Percentiles rank a stretch among this genome's conserved stretches.
These are phyloP conservation scores for Protodeltote pygarga DNA, from an alignment of 2,888 invertebrate genomes.

Conservation along the genomic window DNA sequence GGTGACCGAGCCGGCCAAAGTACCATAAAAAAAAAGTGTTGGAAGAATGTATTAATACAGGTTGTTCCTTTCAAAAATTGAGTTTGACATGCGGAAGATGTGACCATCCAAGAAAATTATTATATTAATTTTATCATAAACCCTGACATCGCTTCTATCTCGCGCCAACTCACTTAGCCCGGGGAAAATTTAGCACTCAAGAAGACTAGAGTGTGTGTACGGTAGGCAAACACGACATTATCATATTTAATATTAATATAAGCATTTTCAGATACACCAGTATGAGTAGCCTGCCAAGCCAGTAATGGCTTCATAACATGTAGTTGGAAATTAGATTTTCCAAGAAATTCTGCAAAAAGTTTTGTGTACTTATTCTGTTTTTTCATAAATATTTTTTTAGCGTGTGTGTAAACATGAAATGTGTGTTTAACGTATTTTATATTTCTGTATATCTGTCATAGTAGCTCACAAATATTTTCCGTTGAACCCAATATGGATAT, in stretches of 20 bases:
- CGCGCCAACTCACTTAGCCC: constrained; percentile 49
- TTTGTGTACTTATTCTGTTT: neutral
- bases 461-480: neutral
- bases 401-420: too few species aligned
- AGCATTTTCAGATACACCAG: constrained; percentile 25
- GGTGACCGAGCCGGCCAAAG: too few species aligned
- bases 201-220: constrained; percentile 54
- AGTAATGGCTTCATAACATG: constrained; percentile 16
- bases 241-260: constrained; percentile 53
- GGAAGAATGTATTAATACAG: too few species aligned
- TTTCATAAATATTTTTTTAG: too few species aligned
- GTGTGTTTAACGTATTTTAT: too few species aligned
- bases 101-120: too few species aligned
- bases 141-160: constrained; percentile 24
- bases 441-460: neutral
- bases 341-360: neutral
- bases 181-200: constrained; percentile 75
- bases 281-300: neutral
- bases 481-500: too few species aligned
- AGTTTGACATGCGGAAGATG: too few species aligned
- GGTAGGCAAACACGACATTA: constrained; percentile 52
- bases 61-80: too few species aligned
- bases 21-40: too few species aligned
- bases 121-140: too few species aligned
- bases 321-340: neutral